phyloP scores from a whole-genome alignment of 2,888 invertebrate genomes.

The Mycalesis mineus region DNA sequence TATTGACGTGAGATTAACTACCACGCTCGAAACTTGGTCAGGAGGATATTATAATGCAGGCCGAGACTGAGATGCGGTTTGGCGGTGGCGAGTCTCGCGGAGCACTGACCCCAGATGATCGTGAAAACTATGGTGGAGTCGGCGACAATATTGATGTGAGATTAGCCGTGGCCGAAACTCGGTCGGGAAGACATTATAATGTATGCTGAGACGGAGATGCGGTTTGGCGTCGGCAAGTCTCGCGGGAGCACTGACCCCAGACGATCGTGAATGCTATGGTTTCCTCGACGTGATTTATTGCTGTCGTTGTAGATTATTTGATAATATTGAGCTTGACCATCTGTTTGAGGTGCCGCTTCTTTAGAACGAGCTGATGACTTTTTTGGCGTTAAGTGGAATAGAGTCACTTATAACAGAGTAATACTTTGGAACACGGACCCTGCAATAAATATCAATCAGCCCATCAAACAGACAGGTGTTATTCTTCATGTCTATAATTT shows the following conservation, averaged over 20 bases:
- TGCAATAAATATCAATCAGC: too few relatives aligned
- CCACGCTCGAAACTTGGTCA: too few relatives aligned
- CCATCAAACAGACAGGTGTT: too few relatives aligned
- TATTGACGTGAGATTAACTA: too few relatives aligned
- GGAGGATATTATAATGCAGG: constrained; percentile 20
- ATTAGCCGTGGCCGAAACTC: too few relatives aligned
- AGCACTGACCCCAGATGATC: constrained; percentile 50
- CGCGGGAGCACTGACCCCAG: constrained; percentile 54
- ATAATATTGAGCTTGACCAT: too few relatives aligned
- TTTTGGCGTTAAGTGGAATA: too few relatives aligned
- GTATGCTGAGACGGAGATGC: constrained; percentile 20
- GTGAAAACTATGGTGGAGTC: constrained; percentile 35
- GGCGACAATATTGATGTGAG: neutral
- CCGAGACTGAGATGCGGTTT: constrained; percentile 11
- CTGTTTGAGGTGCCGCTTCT: too few relatives aligned
- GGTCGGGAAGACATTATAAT: constrained; percentile 7
- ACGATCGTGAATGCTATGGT: constrained; percentile 36
- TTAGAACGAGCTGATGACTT: too few relatives aligned
- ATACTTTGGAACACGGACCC: too few relatives aligned
- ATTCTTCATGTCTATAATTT: too few relatives aligned
- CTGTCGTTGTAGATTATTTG: neutral
- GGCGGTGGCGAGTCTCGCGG: constrained; percentile 45
- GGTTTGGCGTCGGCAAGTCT: constrained; percentile 41
- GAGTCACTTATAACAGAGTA: too few relatives aligned
- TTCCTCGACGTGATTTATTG: neutral